These are phyloP conservation scores for Brachycybe producta DNA, from an alignment of 2,888 invertebrate genomes.

Conservation along the genomic window DNA sequence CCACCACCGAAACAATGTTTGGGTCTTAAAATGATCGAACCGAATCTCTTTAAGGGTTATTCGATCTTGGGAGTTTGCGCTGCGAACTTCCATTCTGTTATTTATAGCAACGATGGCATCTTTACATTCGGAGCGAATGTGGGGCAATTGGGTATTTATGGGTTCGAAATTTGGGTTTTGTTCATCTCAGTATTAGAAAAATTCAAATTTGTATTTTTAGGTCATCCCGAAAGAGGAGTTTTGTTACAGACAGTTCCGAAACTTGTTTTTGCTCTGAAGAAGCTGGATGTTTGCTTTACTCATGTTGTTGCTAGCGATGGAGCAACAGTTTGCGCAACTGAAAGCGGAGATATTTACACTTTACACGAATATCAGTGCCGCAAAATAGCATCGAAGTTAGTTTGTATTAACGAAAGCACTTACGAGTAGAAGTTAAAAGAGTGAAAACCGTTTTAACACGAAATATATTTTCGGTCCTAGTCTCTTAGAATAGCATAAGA, in stretches of 20 bases:
- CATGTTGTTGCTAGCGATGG: slow-evolving; percentile 51
- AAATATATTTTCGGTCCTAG: too few relatives aligned
- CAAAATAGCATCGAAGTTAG: slow-evolving; percentile 50
- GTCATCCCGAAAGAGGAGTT: slow-evolving; percentile 42
- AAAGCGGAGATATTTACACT: slow-evolving; percentile 53
- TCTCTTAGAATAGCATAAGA: too few relatives aligned
- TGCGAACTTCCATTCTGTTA: slow-evolving; percentile 55
- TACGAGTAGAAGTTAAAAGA: too few relatives aligned
- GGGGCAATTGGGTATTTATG: slow-evolving; percentile 52
- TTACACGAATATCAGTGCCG: slow-evolving; percentile 55
- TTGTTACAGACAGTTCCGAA: slow-evolving; percentile 30
- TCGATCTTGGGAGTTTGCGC: slow-evolving; percentile 45
- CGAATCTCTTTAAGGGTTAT: slow-evolving; percentile 28
- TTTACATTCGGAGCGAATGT: slow-evolving; percentile 71
- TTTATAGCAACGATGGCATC: slow-evolving; percentile 46
- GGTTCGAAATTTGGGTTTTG: background rate
- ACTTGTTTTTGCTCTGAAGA: slow-evolving; percentile 31
- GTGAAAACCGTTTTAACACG: too few relatives aligned
- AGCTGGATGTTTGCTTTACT: slow-evolving; percentile 39
- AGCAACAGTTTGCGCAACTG: slow-evolving; percentile 51
- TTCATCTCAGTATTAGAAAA: background rate
- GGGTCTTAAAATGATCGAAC: slow-evolving; percentile 35
- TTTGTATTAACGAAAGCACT: too few relatives aligned
- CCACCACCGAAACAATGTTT: slow-evolving; percentile 40
- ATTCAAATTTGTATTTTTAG: slow-evolving; percentile 16